Base-by-base conservation (phyloP, 2,113 vertebrate genomes). In the Bucco capensis region DNA sequence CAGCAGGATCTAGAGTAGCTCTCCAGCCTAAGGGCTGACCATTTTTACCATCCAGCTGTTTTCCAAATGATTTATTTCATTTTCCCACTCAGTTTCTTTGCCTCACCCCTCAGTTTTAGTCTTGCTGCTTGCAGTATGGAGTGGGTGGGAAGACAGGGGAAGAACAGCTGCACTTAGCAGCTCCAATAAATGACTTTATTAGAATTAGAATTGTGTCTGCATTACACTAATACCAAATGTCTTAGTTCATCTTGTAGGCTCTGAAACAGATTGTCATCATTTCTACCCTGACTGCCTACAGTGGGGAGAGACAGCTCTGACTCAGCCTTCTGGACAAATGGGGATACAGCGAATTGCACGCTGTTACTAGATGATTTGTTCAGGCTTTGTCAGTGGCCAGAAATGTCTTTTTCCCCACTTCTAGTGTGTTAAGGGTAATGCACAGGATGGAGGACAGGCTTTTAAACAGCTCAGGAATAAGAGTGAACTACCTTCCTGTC, bases 61-160 rank as follows among this genome's bases (percentile, higher is more conserved):
- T 93, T 92, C 82, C 31, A 92, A 92, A 65, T 75, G 24, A 92
- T 89, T 93, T 93, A 82, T 93, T 89, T 90, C 13, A 56, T 93
- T 90, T 94, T 91, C 84, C 56, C 86, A 28, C 60, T 80, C 92
- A 61, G 37, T 44, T 92, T 83, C 61, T 77, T 57, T 49, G 79
- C 53, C 72, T 90, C 57, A 23, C 33, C 67, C 86, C 86, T 75
- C n/a, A 49, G 85, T 76, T 71, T 88, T 70, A 17, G 58, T 72
- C 19, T 88, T 35, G 25, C 30, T 35, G 61, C 38, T 83, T 6
- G 0, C 44, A n/a, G 51, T 25, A 35, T 71, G 18, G 77, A 40
- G 86, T 85, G 88, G 60, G 69, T 95, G 28, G 46, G 70, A 23
- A 40, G 76, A 35, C 37, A 64, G 35, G 24, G 57, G 71, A 64